These are phyloP conservation scores for Paedocypris micromegethes DNA, from an alignment of 2,797 vertebrate genomes.

Conservation along the genomic window DNA sequence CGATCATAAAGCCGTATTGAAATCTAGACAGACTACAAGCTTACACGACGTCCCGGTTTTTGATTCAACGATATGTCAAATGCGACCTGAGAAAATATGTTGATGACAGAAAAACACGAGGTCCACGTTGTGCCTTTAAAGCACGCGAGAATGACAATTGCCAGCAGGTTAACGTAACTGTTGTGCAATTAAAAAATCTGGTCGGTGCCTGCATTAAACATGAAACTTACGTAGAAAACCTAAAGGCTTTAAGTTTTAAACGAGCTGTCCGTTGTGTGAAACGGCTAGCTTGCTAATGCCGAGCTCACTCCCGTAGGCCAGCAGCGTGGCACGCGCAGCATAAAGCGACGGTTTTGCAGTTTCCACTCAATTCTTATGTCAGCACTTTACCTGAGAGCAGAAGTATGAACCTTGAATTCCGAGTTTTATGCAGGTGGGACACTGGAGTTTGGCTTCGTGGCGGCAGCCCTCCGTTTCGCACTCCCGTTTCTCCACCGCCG, in stretches of 20 bases:
- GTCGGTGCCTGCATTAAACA: background rate
- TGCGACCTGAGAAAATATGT: no score
- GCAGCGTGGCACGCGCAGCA: conserved; percentile 28
- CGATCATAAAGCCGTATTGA: no score
- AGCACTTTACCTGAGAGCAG: conserved; percentile 85
- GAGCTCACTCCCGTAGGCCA: conserved; percentile 21
- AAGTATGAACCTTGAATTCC: conserved; percentile 96
- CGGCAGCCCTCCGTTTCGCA: conserved; percentile 90
- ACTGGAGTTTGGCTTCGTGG: conserved; percentile 94
- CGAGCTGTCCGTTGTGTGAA: conserved; percentile 11
- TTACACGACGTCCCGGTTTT: no score
- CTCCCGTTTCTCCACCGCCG: conserved; percentile 81
- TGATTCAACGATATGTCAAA: no score
- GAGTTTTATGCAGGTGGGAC: conserved; percentile 96
- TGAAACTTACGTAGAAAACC: background rate
- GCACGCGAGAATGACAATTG: no score
- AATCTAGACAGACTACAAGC: no score
- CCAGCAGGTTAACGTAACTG: no score
- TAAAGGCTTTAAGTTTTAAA: conserved; percentile 1
- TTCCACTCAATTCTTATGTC: background rate
- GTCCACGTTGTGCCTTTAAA: no score
- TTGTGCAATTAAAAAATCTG: no score
- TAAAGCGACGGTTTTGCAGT: background rate
- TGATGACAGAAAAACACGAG: no score
- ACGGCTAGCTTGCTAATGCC: conserved; percentile 26